These are phyloP conservation scores for Campoletis raptor DNA, from an alignment of 2,888 invertebrate genomes.

Conservation along the genomic window DNA sequence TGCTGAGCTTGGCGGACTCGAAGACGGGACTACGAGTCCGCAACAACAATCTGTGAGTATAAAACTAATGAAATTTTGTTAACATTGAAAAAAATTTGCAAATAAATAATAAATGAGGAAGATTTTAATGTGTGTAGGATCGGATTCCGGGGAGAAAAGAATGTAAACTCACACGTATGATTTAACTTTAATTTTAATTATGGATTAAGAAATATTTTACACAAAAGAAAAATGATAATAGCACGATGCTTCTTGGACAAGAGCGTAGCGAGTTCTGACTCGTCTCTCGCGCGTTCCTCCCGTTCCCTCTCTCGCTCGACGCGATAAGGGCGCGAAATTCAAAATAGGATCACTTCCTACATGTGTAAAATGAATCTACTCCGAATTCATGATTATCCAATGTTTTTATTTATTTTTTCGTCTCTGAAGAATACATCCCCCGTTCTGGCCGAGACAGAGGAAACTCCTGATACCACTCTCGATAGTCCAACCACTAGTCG, in stretches of 20 bases:
- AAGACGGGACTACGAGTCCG: constrained; percentile 78
- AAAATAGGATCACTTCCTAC: no score
- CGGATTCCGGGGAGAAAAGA: no score
- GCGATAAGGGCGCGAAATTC: no score
- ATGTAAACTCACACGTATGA: no score
- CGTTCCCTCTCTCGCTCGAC: no score
- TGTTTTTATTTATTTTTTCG: neutral
- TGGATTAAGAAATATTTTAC: no score
- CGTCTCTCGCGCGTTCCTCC: no score
- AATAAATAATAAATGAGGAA: neutral
- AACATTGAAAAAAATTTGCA: neutral
- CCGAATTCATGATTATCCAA: neutral
- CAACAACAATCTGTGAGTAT: constrained; percentile 74
- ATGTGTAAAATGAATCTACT: neutral
- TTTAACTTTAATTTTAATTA: no score
- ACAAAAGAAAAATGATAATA: no score
- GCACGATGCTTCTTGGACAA: no score
- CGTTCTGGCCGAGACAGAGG: constrained; percentile 78
- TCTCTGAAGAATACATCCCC: constrained; percentile 75
- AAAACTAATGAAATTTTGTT: constrained; percentile 37
- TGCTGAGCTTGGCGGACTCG: constrained; percentile 79
- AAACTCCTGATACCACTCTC: constrained; percentile 76
- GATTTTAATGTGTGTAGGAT: neutral
- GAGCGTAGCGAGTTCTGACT: no score
- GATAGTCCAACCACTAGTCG: constrained; percentile 83